Conservation (phyloP, 1,140 invertebrate species). For the Penaeus chinensis region DNA sequence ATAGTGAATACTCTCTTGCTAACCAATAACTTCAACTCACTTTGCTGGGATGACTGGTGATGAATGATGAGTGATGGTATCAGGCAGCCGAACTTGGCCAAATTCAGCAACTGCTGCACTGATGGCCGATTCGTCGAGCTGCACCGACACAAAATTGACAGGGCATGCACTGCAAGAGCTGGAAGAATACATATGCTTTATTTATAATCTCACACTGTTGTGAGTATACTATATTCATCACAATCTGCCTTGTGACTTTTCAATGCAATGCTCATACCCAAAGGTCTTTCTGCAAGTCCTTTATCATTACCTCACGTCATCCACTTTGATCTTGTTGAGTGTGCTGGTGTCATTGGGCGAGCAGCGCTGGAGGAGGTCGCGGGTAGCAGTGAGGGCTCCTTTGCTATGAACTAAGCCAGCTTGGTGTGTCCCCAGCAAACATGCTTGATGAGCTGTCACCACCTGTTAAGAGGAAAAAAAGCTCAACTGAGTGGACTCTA, state of each 20-base stretch:
- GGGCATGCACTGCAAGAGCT: constrained; percentile 13
- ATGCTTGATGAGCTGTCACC: constrained; percentile 39
- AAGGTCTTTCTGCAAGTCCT: neutral
- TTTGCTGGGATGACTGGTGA: constrained; percentile 48
- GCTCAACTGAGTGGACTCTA: too few species aligned
- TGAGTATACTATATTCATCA: neutral
- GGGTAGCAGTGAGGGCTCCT: constrained; percentile 35
- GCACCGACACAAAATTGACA: constrained; percentile 28
- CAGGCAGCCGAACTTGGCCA: constrained; percentile 45
- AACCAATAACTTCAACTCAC: neutral
- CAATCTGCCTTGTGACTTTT: too few species aligned
- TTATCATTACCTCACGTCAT: constrained; percentile 37
- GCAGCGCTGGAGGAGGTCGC: constrained; percentile 28
- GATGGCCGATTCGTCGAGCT: constrained; percentile 37
- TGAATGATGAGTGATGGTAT: constrained; percentile 48
- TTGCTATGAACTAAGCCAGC: constrained; percentile 39
- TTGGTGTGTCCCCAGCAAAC: constrained; percentile 30
- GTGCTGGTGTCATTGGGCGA: constrained; percentile 12
- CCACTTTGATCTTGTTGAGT: constrained; percentile 45
- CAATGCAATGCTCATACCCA: too few species aligned
- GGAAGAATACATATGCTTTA: neutral
- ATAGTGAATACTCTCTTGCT: neutral
- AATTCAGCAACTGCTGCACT: constrained; percentile 34
- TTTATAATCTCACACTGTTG: neutral
- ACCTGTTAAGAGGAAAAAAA: constrained; percentile 16